These are phyloP conservation scores for Chrysopilus asiliformis DNA, from an alignment of 2,888 invertebrate genomes.

Conservation along the genomic window DNA sequence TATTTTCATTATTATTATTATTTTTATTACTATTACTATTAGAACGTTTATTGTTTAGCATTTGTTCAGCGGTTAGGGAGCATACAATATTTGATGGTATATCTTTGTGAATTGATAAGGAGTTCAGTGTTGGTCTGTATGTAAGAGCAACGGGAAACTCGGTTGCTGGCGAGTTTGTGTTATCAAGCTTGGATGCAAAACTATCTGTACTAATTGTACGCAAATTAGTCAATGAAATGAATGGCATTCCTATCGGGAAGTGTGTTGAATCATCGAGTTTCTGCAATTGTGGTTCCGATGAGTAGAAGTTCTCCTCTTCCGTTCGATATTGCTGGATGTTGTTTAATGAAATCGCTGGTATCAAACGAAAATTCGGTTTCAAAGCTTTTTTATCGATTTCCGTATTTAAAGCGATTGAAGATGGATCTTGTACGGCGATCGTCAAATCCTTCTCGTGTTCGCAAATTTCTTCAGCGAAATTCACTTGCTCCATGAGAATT, in stretches of 20 bases:
- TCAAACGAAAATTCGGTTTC: conserved; percentile 2
- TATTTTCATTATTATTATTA: too few species aligned
- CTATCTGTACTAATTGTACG: conserved; percentile 4
- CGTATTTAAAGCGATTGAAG: not conserved
- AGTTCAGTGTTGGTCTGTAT: not conserved
- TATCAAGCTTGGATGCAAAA: conserved; percentile 1
- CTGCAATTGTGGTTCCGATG: conserved; percentile 12
- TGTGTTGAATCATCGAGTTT: not conserved
- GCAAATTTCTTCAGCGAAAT: conserved; percentile 23
- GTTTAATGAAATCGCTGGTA: conserved; percentile 7
- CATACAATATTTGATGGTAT: not conserved
- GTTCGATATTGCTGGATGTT: not conserved
- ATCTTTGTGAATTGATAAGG: too few species aligned
- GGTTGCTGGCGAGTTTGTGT: not conserved
- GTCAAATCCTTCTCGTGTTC: conserved; percentile 2
- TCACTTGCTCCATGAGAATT: conserved; percentile 43
- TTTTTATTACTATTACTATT: too few species aligned
- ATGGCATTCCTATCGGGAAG: conserved; percentile 3
- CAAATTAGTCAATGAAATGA: conserved; percentile 12
- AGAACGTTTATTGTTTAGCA: too few species aligned
- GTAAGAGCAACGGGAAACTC: too few species aligned
- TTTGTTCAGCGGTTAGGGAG: not conserved
- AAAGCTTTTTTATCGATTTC: too few species aligned
- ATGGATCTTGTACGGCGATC: not conserved
- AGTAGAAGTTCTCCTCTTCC: conserved; percentile 7